Base-by-base conservation (phyloP, 2,888 invertebrate genomes). In the Tortricodes alternella region DNA sequence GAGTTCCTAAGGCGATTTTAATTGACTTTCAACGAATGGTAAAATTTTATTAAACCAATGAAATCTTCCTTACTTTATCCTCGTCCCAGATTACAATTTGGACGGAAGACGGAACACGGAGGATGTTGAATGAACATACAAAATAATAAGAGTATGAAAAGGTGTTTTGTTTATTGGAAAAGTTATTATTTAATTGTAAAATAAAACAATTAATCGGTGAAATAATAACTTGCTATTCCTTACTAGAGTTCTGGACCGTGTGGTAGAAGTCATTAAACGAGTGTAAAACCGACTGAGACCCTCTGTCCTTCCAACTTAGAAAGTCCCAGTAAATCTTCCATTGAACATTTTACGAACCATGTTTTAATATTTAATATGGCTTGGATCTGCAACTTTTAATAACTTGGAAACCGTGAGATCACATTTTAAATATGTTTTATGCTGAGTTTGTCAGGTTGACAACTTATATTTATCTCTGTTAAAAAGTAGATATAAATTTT, bases 21-120 rank as follows among this genome's bases (percentile, higher is more conserved):
- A 56, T 56, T 50, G 49, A 49, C 56, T 56, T 56, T 32, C 56
- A 32, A 44, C 44, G 41, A 56, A 56, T 43, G 41, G 37, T 56
- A 32, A 50, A 44, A 32, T 38, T 50, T 32, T 56, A 44, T 50
- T 23, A 37, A 56, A 49, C 49, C 56, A 44, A 50, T 49, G 49
- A 50, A 50, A 43, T 49, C 37, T 44, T 37, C 35, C 35, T 29
- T 41, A 37, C 35, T 37, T 32, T 38, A 51, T 43, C 51, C 34
- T 43, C 8, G 34, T 34, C 32, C 32, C 13, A 24, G 46, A 46
- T 53, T 46, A 32, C 32, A 11, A 15, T 6, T 15, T 37, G 6
- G 18, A 37, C 9, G 15, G 13, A 41, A 4, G 41, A 15, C 27
- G 27, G 27, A n/a, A n/a, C n/a, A n/a, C n/a, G n/a, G n/a, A n/a